A percentile compares a stretch with the other conserved stretches of the same genome.
These are phyloP conservation scores for Lasioglossum pauxillum DNA, from an alignment of 2,888 invertebrate genomes.

Conservation along the genomic window DNA sequence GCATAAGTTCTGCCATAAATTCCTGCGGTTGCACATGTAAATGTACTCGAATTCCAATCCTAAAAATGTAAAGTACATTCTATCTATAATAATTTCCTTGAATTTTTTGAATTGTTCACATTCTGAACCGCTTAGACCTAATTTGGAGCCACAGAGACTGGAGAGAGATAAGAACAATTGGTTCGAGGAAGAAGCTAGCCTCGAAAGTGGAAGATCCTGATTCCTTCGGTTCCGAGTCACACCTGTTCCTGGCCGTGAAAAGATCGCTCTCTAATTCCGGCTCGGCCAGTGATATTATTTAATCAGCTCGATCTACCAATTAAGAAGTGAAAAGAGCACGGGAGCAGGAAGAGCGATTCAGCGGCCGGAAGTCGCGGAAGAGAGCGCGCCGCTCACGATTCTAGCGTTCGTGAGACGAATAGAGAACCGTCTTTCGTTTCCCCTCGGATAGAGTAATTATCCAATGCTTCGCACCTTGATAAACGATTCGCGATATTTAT, in stretches of 20 bases:
- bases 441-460: neutral
- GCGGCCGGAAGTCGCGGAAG: constrained; percentile 48
- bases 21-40: neutral
- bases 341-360: constrained; percentile 60
- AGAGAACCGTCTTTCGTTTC: neutral
- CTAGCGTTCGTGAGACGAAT: constrained; percentile 32
- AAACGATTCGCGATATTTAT: neutral
- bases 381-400: constrained; percentile 19
- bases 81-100: neutral
- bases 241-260: constrained; percentile 10
- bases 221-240: neutral
- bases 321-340: constrained; percentile 69
- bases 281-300: constrained; percentile 58
- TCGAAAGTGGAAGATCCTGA: constrained; percentile 43
- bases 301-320: constrained; percentile 63
- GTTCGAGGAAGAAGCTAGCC: constrained; percentile 39
- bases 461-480: neutral
- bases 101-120: neutral
- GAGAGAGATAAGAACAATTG: constrained; percentile 57
- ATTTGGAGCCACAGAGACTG: neutral
- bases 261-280: constrained; percentile 55
- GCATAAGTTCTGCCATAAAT: neutral
- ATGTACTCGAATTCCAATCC: neutral
- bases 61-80: neutral
- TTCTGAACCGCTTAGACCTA: neutral